Conservation (phyloP, 2,113 vertebrate genomes). For the Crotalus viridis region DNA sequence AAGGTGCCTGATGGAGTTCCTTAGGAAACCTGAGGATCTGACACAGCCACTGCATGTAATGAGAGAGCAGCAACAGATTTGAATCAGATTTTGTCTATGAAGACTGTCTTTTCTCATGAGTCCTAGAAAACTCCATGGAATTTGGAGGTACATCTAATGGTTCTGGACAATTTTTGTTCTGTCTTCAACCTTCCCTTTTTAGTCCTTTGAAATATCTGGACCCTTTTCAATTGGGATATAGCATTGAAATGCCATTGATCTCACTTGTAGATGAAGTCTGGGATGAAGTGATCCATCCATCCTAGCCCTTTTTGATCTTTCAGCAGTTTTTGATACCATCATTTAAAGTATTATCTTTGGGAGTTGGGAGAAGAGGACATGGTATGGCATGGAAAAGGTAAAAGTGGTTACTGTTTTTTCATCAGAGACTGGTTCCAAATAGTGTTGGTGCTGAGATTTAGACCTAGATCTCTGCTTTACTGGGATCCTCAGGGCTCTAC, state of each 20-base stretch:
- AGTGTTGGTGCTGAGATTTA: background rate
- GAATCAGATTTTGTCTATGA: background rate
- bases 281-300: background rate
- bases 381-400: background rate
- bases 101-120: background rate
- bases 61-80: background rate
- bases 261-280: background rate
- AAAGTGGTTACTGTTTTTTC: background rate
- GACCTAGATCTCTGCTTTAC: background rate
- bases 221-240: background rate
- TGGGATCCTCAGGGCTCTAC: background rate
- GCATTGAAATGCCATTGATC: background rate
- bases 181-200: background rate
- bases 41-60: background rate
- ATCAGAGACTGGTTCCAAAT: background rate
- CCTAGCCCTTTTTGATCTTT: background rate
- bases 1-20: background rate
- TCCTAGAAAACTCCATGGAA: background rate
- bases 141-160: background rate
- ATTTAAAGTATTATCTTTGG: background rate
- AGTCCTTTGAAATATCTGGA: background rate
- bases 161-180: background rate
- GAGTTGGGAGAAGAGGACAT: background rate
- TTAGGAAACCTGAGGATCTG: background rate
- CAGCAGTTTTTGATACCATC: background rate